A percentile compares a stretch with the other conserved stretches of the same genome.
phyloP scores from a whole-genome alignment of 2,888 invertebrate species.

The Odontothrips loti region DNA sequence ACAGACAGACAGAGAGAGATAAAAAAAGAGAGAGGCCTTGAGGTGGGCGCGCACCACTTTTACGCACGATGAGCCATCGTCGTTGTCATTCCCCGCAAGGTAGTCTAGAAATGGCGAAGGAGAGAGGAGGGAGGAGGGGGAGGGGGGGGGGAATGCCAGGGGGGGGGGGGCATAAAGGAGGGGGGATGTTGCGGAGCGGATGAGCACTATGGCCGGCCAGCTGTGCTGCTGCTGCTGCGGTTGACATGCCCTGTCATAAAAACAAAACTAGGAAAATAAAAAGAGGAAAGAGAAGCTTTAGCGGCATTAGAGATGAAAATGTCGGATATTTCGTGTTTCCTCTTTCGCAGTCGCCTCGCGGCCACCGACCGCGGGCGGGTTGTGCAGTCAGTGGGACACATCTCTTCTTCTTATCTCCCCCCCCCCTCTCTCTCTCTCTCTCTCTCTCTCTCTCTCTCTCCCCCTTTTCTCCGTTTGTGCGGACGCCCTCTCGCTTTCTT shows the following conservation, averaged over 20 bases:
- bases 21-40: too few species aligned
- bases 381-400: too few species aligned
- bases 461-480: background rate
- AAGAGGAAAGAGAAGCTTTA: background rate
- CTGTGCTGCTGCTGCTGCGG: background rate
- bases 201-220: background rate
- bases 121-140: background rate
- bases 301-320: background rate
- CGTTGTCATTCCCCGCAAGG: too few species aligned
- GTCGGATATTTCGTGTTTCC: background rate
- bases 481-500: background rate
- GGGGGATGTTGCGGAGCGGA: too few species aligned
- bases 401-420: background rate
- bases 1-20: too few species aligned
- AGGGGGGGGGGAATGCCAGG: background rate
- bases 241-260: background rate
- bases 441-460: constrained; percentile 15
- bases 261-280: background rate
- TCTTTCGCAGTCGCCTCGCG: background rate
- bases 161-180: background rate
- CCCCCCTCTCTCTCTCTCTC: constrained; percentile 5
- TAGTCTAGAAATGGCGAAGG: background rate
- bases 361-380: background rate
- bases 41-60: too few species aligned
- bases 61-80: too few species aligned